Evolutionary conservation across 1,140 invertebrate genomes (phyloP), one percentile per base, ranked within the genome.

Genomic region (Drosophila lacertosa): DNA sequence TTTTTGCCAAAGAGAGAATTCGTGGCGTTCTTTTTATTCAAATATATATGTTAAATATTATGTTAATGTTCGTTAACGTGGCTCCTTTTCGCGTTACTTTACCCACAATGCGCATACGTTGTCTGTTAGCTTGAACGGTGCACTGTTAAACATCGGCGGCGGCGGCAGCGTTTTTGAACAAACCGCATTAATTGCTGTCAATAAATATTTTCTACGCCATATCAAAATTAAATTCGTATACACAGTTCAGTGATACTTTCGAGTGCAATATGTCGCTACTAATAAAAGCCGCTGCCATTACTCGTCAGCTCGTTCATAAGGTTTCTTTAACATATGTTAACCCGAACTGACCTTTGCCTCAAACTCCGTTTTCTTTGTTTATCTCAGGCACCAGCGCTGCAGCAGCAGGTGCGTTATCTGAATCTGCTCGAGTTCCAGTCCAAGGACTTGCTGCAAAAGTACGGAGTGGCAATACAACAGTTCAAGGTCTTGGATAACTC

Each of bases 371-470:
- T 57, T 48, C 57, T 64, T 77, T 76, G 74, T 74, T 59, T 81
- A 77, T 81, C 59, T 66, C 7, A 77, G 75, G 18, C 42, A 10
- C 47, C 75, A 4, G 15, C 20, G 6, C 33, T 68, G 45, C 78
- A 89, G 62, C 81, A 83, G 42, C 88, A 89, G 29, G 68, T 91
- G 22, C 92, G 97, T 64, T 91, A 94, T 88, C 93, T 99, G 45
- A 99, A 99, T 93, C 92, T 99, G 5, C 94, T 99, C 78, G 99
- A 99, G 92, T 99, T 98, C 92, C 98, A 99, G 91, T 99, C 98
- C 89, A 99, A 99, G 93, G 94, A 97, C 82, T 92, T 99, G 3
- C 93, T 99, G 59, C 93, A 95, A 67, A 95, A 98, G 82, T 94
- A 96, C 92, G 96, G 97, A 6, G 96, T 99, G 11, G 95, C 95